These are phyloP conservation scores for Cryptops parisi DNA, from an alignment of 2,888 invertebrate genomes.

Conservation along the genomic window DNA sequence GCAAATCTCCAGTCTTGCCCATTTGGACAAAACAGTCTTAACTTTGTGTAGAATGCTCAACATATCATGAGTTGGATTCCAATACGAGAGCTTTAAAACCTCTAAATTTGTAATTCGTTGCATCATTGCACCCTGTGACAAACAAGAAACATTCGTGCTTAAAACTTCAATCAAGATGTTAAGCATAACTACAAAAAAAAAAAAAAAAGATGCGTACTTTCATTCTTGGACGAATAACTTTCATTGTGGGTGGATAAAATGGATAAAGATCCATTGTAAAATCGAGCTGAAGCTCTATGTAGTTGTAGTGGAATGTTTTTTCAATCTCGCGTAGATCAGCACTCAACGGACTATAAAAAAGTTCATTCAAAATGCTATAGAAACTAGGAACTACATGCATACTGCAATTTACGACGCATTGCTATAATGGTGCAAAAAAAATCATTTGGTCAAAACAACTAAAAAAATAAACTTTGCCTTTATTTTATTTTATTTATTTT, in stretches of 20 bases:
- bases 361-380: not conserved
- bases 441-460: too few species aligned
- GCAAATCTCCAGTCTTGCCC: conserved; percentile 27
- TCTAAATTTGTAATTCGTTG: conserved; percentile 24
- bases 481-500: too few species aligned
- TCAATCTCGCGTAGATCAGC: conserved; percentile 26
- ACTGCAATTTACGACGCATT: not conserved
- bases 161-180: not conserved
- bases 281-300: conserved; percentile 30
- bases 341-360: conserved; percentile 20
- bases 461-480: too few species aligned
- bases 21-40: conserved; percentile 28
- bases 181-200: not conserved
- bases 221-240: conserved; percentile 28
- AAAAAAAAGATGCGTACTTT: too few species aligned
- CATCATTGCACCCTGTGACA: conserved; percentile 24
- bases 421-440: too few species aligned
- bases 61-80: conserved; percentile 32
- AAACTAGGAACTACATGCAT: not conserved
- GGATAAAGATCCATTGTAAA: conserved; percentile 32
- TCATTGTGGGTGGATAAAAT: conserved; percentile 32
- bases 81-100: conserved; percentile 29
- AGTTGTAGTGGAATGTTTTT: conserved; percentile 27
- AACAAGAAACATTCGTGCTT: not conserved
- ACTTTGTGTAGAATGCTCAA: conserved; percentile 28